Percentiles rank a stretch among this genome's conserved stretches.
Evolutionary conservation across 2,888 invertebrate genomes (phyloP).

Genomic region (Heliconius ethilla): DNA sequence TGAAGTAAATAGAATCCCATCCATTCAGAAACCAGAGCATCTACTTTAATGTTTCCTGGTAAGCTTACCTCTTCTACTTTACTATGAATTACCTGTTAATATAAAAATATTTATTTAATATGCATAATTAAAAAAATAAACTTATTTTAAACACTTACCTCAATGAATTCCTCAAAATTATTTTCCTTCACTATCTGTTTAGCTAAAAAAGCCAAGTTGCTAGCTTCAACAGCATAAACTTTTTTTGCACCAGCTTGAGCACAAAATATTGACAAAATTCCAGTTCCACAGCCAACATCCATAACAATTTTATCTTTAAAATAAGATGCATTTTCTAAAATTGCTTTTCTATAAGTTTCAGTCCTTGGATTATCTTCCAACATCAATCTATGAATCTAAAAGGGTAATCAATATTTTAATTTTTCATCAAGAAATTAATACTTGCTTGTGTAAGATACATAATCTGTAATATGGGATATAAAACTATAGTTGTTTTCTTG

Average conservation of each 20-base stretch:
- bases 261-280: conserved; percentile 94
- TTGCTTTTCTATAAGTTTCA: conserved; percentile 90
- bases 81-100: conserved; percentile 85
- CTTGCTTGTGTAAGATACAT: too few species aligned
- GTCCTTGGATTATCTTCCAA: conserved; percentile 89
- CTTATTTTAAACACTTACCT: conserved; percentile 75
- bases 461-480: too few species aligned
- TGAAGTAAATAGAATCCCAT: conserved; percentile 98
- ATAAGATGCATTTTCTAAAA: conserved; percentile 83
- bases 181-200: conserved; percentile 87
- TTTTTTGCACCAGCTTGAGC: conserved; percentile 94
- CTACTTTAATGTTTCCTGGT: conserved; percentile 86
- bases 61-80: conserved; percentile 89
- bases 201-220: conserved; percentile 85
- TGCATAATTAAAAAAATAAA: background rate
- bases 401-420: background rate
- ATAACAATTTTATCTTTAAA: conserved; percentile 91
- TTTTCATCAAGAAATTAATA: background rate
- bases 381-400: conserved; percentile 90
- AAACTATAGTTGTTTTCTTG: too few species aligned
- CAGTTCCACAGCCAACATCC: conserved; percentile 93
- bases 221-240: conserved; percentile 93
- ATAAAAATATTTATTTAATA: background rate
- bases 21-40: conserved; percentile 97
- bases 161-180: conserved; percentile 83